A percentile compares a stretch with the other conserved stretches of the same genome.
Evolutionary conservation across 1,140 invertebrate species (phyloP).

Genomic region (Phthorimaea operculella): DNA sequence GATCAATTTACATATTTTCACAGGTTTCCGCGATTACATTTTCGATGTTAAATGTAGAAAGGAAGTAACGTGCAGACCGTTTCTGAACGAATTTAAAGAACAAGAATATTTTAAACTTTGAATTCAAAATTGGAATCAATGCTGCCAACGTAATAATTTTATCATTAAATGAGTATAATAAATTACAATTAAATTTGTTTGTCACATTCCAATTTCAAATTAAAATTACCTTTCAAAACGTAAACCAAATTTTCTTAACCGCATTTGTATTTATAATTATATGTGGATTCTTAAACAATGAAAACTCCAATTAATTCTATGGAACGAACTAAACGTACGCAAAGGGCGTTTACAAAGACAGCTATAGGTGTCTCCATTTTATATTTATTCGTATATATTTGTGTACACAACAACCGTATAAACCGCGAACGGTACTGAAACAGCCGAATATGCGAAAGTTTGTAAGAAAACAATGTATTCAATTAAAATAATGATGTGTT

Average conservation of each 20-base stretch:
- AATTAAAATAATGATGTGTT: conserved; percentile 35
- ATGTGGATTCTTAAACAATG: conserved; percentile 57
- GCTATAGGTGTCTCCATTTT: too few species aligned
- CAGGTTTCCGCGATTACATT: conserved; percentile 56
- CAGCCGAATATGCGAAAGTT: conserved; percentile 25
- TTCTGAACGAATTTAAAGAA: background rate
- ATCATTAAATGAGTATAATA: too few species aligned
- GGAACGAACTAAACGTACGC: conserved; percentile 44
- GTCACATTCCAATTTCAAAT: too few species aligned
- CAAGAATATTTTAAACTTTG: too few species aligned
- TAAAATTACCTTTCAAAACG: too few species aligned
- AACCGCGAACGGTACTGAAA: conserved; percentile 14
- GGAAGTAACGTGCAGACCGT: background rate
- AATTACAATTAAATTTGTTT: too few species aligned
- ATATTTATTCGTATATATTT: background rate
- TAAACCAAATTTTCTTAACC: conserved; percentile 27
- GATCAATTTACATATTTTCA: conserved; percentile 67
- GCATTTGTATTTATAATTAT: conserved; percentile 47
- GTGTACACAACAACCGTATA: background rate
- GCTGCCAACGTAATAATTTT: too few species aligned
- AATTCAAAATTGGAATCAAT: too few species aligned
- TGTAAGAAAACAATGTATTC: conserved; percentile 17
- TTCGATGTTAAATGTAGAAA: conserved; percentile 17
- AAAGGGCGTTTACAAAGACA: conserved; percentile 24
- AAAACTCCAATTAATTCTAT: conserved; percentile 61